A percentile compares a stretch with the other conserved stretches of the same genome.
Evolutionary conservation across 1,140 invertebrate genomes (phyloP).

Genomic region (Brachionus koreanus): DNA sequence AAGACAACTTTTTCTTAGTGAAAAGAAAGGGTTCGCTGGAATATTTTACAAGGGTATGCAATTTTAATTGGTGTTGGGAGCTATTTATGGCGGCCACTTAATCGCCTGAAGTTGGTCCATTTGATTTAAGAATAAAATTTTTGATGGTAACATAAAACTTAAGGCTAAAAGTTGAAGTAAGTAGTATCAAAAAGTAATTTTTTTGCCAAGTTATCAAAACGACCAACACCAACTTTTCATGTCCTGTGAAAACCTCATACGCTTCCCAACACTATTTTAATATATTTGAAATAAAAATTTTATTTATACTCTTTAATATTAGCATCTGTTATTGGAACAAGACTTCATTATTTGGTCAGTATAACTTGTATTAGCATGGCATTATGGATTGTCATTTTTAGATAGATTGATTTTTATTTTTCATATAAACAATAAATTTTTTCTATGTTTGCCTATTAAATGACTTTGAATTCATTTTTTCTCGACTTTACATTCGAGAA

Average conservation of each 20-base stretch:
- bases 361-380: slow-evolving; percentile 54
- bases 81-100: too few species aligned
- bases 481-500: neutral
- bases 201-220: too few species aligned
- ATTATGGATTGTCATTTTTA: slow-evolving; percentile 51
- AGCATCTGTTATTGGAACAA: slow-evolving; percentile 57
- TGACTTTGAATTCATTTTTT: neutral
- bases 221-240: too few species aligned
- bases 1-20: slow-evolving; percentile 56
- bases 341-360: slow-evolving; percentile 53
- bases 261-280: neutral
- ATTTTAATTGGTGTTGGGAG: neutral
- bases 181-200: too few species aligned
- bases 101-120: too few species aligned
- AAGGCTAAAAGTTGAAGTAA: too few species aligned
- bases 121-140: too few species aligned
- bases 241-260: too few species aligned
- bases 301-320: slow-evolving; percentile 43
- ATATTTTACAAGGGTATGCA: slow-evolving; percentile 59
- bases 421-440: neutral
- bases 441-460: neutral
- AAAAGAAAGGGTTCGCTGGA: slow-evolving; percentile 57
- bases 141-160: too few species aligned
- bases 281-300: neutral
- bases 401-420: neutral